These are phyloP conservation scores for Lepidocyrtinus sp. DNA, from an alignment of 2,888 invertebrate genomes.

Conservation along the genomic window DNA sequence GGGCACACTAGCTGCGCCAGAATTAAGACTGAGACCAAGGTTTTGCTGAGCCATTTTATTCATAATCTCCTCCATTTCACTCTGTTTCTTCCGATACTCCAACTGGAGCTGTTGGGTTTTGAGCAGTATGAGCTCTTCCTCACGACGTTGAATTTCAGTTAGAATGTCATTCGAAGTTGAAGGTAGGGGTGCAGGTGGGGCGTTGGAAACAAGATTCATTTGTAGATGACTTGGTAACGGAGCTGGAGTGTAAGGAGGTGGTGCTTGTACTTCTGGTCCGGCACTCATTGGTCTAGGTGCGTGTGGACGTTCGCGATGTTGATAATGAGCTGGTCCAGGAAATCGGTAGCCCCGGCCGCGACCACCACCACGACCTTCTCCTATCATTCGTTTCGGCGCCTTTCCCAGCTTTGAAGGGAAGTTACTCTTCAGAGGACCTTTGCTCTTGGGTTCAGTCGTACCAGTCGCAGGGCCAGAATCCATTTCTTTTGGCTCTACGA, in stretches of 20 bases:
- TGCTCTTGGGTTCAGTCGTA: neutral
- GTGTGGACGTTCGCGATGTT: neutral
- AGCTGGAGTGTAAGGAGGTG: constrained; percentile 44
- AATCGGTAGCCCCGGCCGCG: neutral
- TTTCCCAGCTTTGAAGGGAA: neutral
- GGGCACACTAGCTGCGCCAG: too few species aligned
- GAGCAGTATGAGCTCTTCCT: constrained; percentile 21
- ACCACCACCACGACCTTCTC: neutral
- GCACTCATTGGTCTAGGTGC: neutral
- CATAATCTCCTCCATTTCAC: constrained; percentile 34
- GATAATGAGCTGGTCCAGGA: neutral
- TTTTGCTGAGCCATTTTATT: constrained; percentile 24
- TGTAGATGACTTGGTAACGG: constrained; percentile 26
- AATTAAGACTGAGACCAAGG: too few species aligned
- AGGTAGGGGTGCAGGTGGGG: neutral
- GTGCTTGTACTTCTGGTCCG: constrained; percentile 17
- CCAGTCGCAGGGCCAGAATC: neutral
- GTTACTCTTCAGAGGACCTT: too few species aligned
- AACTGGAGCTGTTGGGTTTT: neutral
- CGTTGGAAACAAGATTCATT: neutral
- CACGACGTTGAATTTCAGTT: constrained; percentile 31
- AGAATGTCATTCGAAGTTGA: neutral
- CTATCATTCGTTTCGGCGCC: neutral
- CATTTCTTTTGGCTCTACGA: neutral
- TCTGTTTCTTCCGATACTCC: constrained; percentile 29